Conservation (phyloP, 1,140 invertebrate species). For the Drosophila ambigua region DNA sequence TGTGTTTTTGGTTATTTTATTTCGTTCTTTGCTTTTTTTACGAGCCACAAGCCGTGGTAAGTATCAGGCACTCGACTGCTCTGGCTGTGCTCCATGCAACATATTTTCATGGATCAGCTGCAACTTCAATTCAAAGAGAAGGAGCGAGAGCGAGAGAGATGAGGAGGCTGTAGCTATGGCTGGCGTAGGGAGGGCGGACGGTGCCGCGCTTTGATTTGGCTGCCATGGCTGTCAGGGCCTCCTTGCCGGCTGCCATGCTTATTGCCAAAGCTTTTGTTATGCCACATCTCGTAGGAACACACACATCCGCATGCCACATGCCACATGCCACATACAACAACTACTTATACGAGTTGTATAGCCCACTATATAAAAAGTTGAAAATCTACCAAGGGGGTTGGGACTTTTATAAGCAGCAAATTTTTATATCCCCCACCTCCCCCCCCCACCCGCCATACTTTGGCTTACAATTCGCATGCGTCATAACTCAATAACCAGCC, state of each 20-base stretch:
- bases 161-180: not conserved
- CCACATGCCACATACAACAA: slow-evolving; percentile 24
- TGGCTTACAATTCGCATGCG: slow-evolving; percentile 73
- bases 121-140: slow-evolving; percentile 68
- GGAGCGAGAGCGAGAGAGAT: not conserved
- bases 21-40: slow-evolving; percentile 33
- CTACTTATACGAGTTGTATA: slow-evolving; percentile 17
- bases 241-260: slow-evolving; percentile 46
- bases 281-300: slow-evolving; percentile 45
- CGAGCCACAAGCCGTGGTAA: slow-evolving; percentile 62
- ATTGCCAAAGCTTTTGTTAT: slow-evolving; percentile 77
- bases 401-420: slow-evolving; percentile 80
- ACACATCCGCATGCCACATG: not conserved
- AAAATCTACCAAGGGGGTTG: slow-evolving; percentile 34
- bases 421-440: slow-evolving; percentile 62
- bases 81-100: slow-evolving; percentile 62
- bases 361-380: slow-evolving; percentile 48
- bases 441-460: slow-evolving; percentile 40
- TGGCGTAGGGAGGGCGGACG: slow-evolving; percentile 28
- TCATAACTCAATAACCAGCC: slow-evolving; percentile 80
- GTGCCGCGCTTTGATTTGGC: slow-evolving; percentile 69
- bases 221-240: slow-evolving; percentile 37
- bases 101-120: slow-evolving; percentile 82
- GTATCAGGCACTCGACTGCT: slow-evolving; percentile 63
- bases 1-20: slow-evolving; percentile 52